phyloP scores from a whole-genome alignment of 2,888 invertebrate genomes.

The Lysandra coridon region DNA sequence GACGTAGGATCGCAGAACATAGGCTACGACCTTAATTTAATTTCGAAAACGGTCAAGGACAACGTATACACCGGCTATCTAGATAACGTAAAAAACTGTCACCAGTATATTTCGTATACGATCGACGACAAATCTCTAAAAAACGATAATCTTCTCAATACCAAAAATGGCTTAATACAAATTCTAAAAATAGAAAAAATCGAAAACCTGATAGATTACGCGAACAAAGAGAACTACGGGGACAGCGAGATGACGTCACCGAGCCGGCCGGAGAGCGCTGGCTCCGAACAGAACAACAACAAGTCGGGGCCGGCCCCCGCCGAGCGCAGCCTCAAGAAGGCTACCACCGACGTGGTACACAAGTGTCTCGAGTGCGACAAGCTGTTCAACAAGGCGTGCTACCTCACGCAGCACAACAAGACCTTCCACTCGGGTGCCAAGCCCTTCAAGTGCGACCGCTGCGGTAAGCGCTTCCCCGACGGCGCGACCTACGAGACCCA shows the following conservation, averaged over 20 bases:
- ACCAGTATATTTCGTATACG: constrained; percentile 58
- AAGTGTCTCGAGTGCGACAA: constrained; percentile 92
- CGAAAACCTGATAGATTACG: constrained; percentile 75
- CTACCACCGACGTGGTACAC: constrained; percentile 63
- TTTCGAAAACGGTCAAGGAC: constrained; percentile 62
- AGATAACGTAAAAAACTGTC: constrained; percentile 58
- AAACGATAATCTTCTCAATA: constrained; percentile 56
- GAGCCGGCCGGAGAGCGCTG: constrained; percentile 72
- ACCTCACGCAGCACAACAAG: constrained; percentile 94
- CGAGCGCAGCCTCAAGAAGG: constrained; percentile 67
- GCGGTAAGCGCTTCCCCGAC: constrained; percentile 91
- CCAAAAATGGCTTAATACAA: constrained; percentile 63
- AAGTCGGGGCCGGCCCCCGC: constrained; percentile 69
- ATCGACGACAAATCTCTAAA: constrained; percentile 71
- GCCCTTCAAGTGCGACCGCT: constrained; percentile 91
- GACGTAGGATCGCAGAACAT: constrained; percentile 59
- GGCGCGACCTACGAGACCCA: constrained; percentile 87
- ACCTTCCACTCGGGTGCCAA: constrained; percentile 93
- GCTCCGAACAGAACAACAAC: constrained; percentile 67
- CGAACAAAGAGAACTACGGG: constrained; percentile 77
- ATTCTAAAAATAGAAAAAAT: constrained; percentile 74
- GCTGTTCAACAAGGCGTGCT: constrained; percentile 91
- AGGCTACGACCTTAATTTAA: constrained; percentile 69
- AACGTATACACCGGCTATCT: constrained; percentile 61
- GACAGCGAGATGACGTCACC: constrained; percentile 70